Conservation (phyloP, 2,888 invertebrate species). For the Drosophila lutescens region DNA sequence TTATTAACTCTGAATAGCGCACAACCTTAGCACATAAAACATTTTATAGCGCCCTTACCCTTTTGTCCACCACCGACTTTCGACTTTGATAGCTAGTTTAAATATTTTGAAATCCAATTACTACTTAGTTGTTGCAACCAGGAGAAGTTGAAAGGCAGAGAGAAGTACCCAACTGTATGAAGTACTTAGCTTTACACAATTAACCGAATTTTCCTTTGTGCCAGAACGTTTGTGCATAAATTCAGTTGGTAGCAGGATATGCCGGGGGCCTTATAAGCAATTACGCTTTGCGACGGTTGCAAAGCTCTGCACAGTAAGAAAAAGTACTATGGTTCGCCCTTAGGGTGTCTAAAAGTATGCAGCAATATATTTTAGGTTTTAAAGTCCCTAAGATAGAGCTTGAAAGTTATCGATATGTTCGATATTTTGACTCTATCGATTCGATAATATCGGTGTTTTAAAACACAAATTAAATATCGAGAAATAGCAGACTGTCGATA, state of each 20-base stretch:
- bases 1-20: too few relatives aligned
- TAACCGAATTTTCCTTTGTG: not conserved
- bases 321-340: not conserved
- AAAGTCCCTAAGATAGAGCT: not conserved
- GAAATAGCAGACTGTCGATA: too few relatives aligned
- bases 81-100: not conserved
- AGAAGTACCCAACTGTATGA: not conserved
- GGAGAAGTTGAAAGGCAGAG: not conserved
- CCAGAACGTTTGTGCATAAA: conserved; percentile 5
- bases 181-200: not conserved
- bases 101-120: not conserved
- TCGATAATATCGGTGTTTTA: too few relatives aligned
- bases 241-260: not conserved
- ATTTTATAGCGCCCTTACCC: not conserved
- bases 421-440: too few relatives aligned
- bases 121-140: not conserved
- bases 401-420: too few relatives aligned
- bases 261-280: not conserved
- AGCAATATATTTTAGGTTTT: not conserved
- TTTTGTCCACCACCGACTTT: not conserved
- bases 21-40: not conserved
- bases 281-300: not conserved
- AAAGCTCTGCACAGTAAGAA: not conserved
- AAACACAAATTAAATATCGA: too few relatives aligned
- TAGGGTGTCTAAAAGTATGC: not conserved